These are phyloP conservation scores for Pogonophryne albipinna DNA, from an alignment of 2,797 vertebrate genomes.

Conservation along the genomic window DNA sequence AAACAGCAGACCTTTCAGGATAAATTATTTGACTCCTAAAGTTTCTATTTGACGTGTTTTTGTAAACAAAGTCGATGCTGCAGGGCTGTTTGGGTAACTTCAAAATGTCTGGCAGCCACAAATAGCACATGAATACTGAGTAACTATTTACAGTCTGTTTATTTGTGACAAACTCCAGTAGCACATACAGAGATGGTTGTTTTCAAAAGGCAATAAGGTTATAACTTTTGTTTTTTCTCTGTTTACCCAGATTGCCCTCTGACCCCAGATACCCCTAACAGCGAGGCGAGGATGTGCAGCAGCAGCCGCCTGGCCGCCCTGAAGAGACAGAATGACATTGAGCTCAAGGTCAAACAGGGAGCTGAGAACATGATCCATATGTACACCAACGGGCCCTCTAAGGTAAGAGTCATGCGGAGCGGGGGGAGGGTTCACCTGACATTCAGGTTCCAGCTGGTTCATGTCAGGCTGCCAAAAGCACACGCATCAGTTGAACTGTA, in stretches of 20 bases:
- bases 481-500: neutral
- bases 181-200: constrained; percentile 8
- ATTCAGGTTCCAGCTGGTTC: constrained; percentile 23
- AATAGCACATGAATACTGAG: constrained; percentile 26
- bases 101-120: constrained; percentile 48
- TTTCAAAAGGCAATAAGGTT: neutral
- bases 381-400: constrained; percentile 96
- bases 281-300: constrained; percentile 89
- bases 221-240: constrained; percentile 16
- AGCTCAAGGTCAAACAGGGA: constrained; percentile 97
- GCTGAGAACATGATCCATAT: constrained; percentile 99
- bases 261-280: constrained; percentile 95
- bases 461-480: constrained; percentile 1
- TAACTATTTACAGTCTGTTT: constrained; percentile 40
- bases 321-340: constrained; percentile 96
- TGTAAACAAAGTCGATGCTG: constrained; percentile 36
- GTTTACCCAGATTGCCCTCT: constrained; percentile 90
- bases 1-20: constrained; percentile 36
- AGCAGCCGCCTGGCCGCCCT: constrained; percentile 92
- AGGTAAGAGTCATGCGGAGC: constrained; percentile 82
- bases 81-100: constrained; percentile 41
- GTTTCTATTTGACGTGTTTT: constrained; percentile 29
- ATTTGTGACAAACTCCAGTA: constrained; percentile 39
- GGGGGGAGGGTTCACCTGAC: constrained; percentile 12
- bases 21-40: constrained; percentile 28